Evolutionary conservation across 2,888 invertebrate species (phyloP).

Genomic region (Ferrisia virgata): DNA sequence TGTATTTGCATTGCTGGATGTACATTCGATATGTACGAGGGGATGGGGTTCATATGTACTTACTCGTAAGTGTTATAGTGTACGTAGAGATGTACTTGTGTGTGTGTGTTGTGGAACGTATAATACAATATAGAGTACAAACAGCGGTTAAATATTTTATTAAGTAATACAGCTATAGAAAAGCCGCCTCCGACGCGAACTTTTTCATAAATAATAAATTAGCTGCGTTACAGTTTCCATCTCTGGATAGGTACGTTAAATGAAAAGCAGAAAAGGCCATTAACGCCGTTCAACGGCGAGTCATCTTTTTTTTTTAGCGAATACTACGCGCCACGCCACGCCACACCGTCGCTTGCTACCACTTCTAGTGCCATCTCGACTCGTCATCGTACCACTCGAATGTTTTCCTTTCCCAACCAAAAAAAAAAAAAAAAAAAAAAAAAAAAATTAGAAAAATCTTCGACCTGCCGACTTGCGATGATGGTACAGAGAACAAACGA

Average conservation of each 20-base stretch:
- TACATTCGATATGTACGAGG: too few relatives aligned
- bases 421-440: too few relatives aligned
- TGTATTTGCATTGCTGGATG: too few relatives aligned
- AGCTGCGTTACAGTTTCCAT: slow-evolving; percentile 37
- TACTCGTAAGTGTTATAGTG: too few relatives aligned
- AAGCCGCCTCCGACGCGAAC: slow-evolving; percentile 35
- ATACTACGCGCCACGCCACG: too few relatives aligned
- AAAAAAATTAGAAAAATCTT: too few relatives aligned
- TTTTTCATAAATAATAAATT: slow-evolving; percentile 45
- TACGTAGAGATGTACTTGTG: not conserved
- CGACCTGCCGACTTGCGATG: too few relatives aligned
- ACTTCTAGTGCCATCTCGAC: not conserved
- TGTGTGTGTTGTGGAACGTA: not conserved
- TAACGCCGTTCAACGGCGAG: slow-evolving; percentile 16
- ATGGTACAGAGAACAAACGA: too few relatives aligned
- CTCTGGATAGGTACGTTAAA: slow-evolving; percentile 22
- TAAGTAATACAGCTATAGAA: slow-evolving; percentile 42
- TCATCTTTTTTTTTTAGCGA: not conserved
- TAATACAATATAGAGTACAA: slow-evolving; percentile 41
- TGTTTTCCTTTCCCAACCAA: too few relatives aligned
- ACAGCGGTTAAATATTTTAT: slow-evolving; percentile 39
- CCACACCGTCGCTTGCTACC: not conserved
- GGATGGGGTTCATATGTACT: too few relatives aligned
- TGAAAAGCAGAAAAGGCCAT: slow-evolving; percentile 32
- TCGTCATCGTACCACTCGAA: not conserved